A percentile compares a stretch with the other conserved stretches of the same genome.
Evolutionary conservation across 2,113 vertebrate species (phyloP).

Genomic region (Sinocyclocheilus anshuiensis): DNA sequence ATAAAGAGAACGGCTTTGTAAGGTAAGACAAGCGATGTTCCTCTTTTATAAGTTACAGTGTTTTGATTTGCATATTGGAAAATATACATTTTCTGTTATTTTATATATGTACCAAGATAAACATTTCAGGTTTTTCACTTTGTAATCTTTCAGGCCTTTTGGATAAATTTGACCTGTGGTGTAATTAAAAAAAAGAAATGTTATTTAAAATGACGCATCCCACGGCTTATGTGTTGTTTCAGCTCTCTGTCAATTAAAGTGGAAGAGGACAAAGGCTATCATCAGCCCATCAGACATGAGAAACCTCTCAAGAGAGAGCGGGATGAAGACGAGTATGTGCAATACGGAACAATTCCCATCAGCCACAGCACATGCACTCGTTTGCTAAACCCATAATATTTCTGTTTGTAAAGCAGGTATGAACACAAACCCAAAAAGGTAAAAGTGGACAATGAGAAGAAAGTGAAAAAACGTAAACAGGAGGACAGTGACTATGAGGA

Average conservation of each 20-base stretch:
- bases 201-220: background rate
- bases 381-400: slow-evolving; percentile 1
- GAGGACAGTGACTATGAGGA: slow-evolving; percentile 75
- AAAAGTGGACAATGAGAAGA: slow-evolving; percentile 91
- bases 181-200: too few species aligned
- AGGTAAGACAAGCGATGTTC: slow-evolving; percentile 74
- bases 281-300: slow-evolving; percentile 80
- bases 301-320: slow-evolving; percentile 85
- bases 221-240: background rate
- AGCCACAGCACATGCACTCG: background rate
- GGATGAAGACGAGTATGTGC: slow-evolving; percentile 88
- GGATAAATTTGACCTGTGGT: too few species aligned
- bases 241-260: slow-evolving; percentile 87
- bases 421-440: slow-evolving; percentile 94
- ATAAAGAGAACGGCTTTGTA: slow-evolving; percentile 93
- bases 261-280: slow-evolving; percentile 88
- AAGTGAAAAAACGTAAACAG: slow-evolving; percentile 90
- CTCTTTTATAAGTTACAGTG: background rate
- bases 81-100: background rate
- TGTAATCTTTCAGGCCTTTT: too few species aligned
- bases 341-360: background rate
- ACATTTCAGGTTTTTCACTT: background rate
- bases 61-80: background rate
- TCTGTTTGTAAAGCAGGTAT: slow-evolving; percentile 71
- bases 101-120: background rate